These are phyloP conservation scores for Lasius platythorax DNA, from an alignment of 2,888 invertebrate species.

Conservation along the genomic window DNA sequence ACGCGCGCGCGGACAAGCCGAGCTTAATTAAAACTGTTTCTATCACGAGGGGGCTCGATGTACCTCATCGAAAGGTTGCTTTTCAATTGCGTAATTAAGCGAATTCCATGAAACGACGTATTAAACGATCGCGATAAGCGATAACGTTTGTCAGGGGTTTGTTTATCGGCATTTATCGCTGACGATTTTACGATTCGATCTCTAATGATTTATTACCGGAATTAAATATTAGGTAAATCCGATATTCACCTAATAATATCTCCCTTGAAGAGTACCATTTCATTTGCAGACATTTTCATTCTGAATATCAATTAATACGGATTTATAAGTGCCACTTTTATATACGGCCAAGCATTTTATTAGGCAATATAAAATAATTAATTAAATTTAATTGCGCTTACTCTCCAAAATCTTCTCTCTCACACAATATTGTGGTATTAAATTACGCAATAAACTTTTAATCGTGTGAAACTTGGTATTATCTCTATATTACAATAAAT, in stretches of 20 bases:
- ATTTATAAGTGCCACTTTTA: neutral
- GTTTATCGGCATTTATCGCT: conserved; percentile 24
- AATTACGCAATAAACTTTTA: neutral
- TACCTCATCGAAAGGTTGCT: conserved; percentile 25
- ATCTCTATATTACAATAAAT: neutral
- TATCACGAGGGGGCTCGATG: conserved; percentile 25
- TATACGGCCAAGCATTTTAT: neutral
- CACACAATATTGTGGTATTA: neutral
- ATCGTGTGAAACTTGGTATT: neutral
- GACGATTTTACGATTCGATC: neutral
- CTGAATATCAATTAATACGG: neutral
- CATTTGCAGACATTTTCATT: neutral
- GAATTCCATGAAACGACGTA: conserved; percentile 20
- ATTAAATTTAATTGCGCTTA: neutral
- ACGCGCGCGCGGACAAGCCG: neutral
- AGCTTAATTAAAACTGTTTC: conserved; percentile 54
- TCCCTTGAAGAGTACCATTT: neutral
- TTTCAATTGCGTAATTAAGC: conserved; percentile 39
- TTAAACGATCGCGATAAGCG: conserved; percentile 23
- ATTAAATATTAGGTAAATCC: neutral
- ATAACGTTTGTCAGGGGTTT: conserved; percentile 5
- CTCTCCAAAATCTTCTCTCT: neutral
- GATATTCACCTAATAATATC: neutral
- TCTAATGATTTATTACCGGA: conserved; percentile 19
- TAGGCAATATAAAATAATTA: neutral